Evolutionary conservation across 2,797 vertebrate species (phyloP).

Genomic region (Antrozous pallidus): DNA sequence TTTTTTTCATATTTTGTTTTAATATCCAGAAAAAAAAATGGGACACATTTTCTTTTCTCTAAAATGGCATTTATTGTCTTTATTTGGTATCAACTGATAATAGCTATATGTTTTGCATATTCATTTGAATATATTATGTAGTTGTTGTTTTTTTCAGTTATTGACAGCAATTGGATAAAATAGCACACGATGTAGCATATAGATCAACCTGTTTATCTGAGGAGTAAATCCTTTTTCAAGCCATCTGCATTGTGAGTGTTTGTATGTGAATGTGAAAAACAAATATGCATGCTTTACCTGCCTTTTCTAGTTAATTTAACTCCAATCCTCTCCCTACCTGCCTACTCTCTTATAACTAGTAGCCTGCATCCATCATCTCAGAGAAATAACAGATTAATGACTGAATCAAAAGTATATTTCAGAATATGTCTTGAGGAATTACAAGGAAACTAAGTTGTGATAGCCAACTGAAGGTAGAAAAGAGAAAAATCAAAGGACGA

Average conservation of each 20-base stretch:
- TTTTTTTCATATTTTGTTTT: conserved; percentile 41
- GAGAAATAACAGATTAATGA: background rate
- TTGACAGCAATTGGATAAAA: background rate
- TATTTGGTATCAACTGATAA: background rate
- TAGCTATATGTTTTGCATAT: background rate
- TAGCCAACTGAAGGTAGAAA: background rate
- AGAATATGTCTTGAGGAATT: background rate
- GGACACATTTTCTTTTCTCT: background rate
- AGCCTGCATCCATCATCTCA: too few species aligned
- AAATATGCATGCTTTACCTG: background rate
- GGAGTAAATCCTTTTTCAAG: conserved; percentile 2
- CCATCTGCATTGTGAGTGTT: background rate
- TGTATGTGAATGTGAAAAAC: background rate
- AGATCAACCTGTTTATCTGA: background rate
- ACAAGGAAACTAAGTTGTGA: background rate
- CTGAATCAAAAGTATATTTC: background rate
- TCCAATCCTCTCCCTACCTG: background rate
- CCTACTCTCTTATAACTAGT: background rate
- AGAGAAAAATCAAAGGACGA: background rate
- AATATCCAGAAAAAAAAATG: background rate
- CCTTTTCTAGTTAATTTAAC: background rate
- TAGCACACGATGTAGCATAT: background rate
- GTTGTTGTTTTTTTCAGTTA: background rate
- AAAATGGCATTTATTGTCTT: conserved; percentile 28
- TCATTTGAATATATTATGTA: conserved; percentile 14